Evolutionary conservation across 2,888 invertebrate species (phyloP).

Genomic region (Macrophya alboannulata): DNA sequence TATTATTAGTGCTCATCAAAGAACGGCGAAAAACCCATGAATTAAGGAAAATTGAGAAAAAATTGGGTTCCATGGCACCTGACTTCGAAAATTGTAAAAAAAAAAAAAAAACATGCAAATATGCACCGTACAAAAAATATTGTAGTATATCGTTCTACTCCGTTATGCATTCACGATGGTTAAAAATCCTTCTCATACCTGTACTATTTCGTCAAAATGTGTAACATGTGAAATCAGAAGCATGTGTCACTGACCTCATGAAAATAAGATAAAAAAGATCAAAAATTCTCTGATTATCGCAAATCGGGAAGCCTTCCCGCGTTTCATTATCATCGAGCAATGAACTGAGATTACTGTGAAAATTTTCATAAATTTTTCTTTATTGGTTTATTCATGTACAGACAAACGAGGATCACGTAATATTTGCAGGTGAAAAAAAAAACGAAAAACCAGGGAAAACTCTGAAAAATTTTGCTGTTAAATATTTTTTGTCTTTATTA

Average conservation of each 20-base stretch:
- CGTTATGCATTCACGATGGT: background rate
- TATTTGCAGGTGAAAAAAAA: background rate
- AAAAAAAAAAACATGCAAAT: too few relatives aligned
- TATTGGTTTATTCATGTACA: background rate
- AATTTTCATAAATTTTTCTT: background rate
- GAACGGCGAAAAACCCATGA: background rate
- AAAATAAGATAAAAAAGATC: background rate
- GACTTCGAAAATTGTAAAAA: background rate
- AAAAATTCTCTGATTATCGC: background rate
- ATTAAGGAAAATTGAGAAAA: background rate
- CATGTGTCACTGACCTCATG: slow-evolving; percentile 3
- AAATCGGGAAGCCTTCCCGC: background rate
- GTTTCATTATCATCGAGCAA: background rate
- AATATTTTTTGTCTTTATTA: background rate
- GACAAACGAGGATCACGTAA: background rate
- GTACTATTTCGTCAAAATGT: background rate
- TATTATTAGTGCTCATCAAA: background rate
- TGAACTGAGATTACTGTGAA: background rate
- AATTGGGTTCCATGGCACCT: background rate
- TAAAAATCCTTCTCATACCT: background rate
- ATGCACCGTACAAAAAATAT: background rate
- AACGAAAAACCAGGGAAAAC: background rate
- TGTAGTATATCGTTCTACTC: background rate
- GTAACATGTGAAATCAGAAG: too few relatives aligned
- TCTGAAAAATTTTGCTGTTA: background rate